Evolutionary conservation across 2,113 vertebrate species (phyloP), one percentile per base, ranked within the genome.

Genomic region (Etheostoma cragini): DNA sequence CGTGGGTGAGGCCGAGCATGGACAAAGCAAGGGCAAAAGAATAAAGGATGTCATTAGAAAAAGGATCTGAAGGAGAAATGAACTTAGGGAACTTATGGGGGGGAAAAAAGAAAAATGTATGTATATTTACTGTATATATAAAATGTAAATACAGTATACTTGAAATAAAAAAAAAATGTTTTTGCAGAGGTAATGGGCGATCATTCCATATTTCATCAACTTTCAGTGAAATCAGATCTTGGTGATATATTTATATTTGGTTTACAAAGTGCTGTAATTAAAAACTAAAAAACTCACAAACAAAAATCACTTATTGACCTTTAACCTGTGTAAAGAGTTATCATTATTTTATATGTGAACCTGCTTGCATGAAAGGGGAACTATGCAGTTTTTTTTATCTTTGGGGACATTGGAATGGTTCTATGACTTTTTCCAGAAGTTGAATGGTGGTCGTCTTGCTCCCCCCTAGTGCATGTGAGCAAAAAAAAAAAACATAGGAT

Each of bases 11-110:
- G 24, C n/a, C 17, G 42, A 58, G 46, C 50, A 10, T 8, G 45
- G 82, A 82, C 50, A 70, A 72, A 63, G 49, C 74, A 72, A 91
- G 84, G 82, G 56, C 77, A 88, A 35, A 90, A 83, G 81, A 76
- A 26, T n/a, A 38, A 30, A 72, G 5, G 30, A 46, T 47, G 38
- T 35, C 22, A 53, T 22, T 1, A 26, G 33, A n/a, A 54, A 54
- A 47, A 8, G 15, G 19, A 46, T 81, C 81, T 17, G 3, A 42
- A 42, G 45, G 60, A 76, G 54, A 82, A 13, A 53, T 8, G 6
- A 50, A 49, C 26, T 7, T 14, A 24, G 3, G 8, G 21, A 24
- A n/a, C 21, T 58, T 1, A 21, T 42, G 26, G 17, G n/a, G n/a
- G n/a, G n/a, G 2, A 66, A 24, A 17, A 17, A 35, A 26, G 26